phyloP scores from a whole-genome alignment of 2,888 invertebrate species.

The Zootermopsis nevadensis region DNA sequence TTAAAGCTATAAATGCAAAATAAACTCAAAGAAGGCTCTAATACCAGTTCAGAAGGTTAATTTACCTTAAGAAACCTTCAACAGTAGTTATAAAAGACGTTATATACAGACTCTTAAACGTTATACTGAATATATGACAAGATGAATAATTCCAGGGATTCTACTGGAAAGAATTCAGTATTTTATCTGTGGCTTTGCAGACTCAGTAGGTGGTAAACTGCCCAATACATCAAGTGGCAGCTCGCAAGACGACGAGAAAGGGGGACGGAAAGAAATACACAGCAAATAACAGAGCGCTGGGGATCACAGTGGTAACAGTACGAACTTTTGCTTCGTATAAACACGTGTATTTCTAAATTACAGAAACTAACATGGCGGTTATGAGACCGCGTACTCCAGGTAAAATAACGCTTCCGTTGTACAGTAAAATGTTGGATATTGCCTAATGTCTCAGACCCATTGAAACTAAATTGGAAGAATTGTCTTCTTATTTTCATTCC shows the following conservation, averaged over 20 bases:
- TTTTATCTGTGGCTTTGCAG: slow-evolving; percentile 47
- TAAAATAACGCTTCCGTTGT: too few relatives aligned
- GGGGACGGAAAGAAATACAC: not conserved
- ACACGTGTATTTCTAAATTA: not conserved
- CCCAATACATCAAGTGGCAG: slow-evolving; percentile 45
- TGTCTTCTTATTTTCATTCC: too few relatives aligned
- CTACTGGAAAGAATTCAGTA: slow-evolving; percentile 43
- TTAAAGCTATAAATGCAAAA: not conserved
- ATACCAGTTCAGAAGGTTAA: not conserved
- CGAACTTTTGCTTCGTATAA: not conserved
- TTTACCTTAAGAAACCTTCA: not conserved
- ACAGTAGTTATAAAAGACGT: not conserved
- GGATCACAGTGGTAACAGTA: not conserved
- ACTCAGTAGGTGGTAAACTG: slow-evolving; percentile 46
- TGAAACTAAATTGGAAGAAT: too few relatives aligned
- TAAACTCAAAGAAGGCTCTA: not conserved
- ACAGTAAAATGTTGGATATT: too few relatives aligned
- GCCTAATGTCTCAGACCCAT: too few relatives aligned
- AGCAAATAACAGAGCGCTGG: slow-evolving; percentile 28
- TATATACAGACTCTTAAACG: slow-evolving; percentile 11
- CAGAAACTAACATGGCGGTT: not conserved
- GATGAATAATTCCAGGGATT: slow-evolving; percentile 41
- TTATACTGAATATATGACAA: slow-evolving; percentile 15
- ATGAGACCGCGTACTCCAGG: too few relatives aligned
- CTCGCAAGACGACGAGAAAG: slow-evolving; percentile 16